These are phyloP conservation scores for Cynocephalus volans DNA, from an alignment of 2,113 vertebrate genomes.

Conservation along the genomic window DNA sequence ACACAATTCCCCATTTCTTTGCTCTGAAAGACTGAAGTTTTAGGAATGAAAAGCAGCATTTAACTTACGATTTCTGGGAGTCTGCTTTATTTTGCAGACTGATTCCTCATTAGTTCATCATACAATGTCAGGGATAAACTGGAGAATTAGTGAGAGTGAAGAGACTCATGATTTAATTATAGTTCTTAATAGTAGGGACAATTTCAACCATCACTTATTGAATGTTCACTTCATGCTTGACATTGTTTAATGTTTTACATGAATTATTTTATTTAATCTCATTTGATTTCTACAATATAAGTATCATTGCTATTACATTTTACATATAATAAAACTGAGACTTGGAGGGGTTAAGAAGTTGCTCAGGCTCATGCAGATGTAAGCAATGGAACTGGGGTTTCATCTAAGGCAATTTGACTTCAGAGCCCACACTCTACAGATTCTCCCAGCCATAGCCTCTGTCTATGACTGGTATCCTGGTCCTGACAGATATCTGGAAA, in stretches of 20 bases:
- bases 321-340: not conserved
- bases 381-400: not conserved
- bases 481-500: not conserved
- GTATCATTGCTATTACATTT: not conserved
- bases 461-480: not conserved
- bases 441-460: not conserved
- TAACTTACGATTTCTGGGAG: constrained; percentile 23
- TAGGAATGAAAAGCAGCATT: constrained; percentile 32
- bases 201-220: not conserved
- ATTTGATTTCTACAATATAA: not conserved
- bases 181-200: not conserved
- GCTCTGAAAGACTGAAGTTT: constrained; percentile 45
- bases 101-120: constrained; percentile 31
- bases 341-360: not conserved
- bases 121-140: not conserved
- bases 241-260: not conserved
- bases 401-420: not conserved
- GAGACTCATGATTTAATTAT: not conserved
- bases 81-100: constrained; percentile 27
- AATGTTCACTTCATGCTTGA: constrained; percentile 13
- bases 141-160: not conserved
- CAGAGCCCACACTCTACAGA: not conserved
- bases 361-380: not conserved
- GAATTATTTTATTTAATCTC: not conserved
- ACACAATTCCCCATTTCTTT: not conserved